A percentile compares a stretch with the other conserved stretches of the same genome.
These are phyloP conservation scores for Acrocera orbiculus DNA, from an alignment of 2,888 invertebrate genomes.

Conservation along the genomic window DNA sequence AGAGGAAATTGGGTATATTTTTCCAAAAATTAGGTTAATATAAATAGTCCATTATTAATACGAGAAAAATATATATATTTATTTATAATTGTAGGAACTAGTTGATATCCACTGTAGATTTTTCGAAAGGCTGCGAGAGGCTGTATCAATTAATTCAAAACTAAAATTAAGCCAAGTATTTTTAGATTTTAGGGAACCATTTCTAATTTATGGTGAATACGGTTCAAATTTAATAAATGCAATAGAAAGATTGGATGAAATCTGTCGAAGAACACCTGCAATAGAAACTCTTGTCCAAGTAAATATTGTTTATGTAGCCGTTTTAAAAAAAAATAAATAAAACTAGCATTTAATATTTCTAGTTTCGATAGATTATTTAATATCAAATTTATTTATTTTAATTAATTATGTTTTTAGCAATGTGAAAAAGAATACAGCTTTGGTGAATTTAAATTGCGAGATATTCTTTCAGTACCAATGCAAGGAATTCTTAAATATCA, in stretches of 20 bases:
- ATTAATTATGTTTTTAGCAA: slow-evolving; percentile 39
- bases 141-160: slow-evolving; percentile 41
- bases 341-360: no score
- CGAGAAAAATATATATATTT: no score
- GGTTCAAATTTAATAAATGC: slow-evolving; percentile 85
- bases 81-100: slow-evolving; percentile 43
- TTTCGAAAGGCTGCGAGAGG: slow-evolving; percentile 59
- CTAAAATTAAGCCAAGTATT: slow-evolving; percentile 63
- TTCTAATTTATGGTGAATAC: slow-evolving; percentile 88
- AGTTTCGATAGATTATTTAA: no score
- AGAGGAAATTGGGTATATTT: slow-evolving; percentile 63
- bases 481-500: slow-evolving; percentile 97
- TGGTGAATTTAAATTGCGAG: slow-evolving; percentile 83
- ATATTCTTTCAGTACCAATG: slow-evolving; percentile 95
- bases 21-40: slow-evolving; percentile 76
- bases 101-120: slow-evolving; percentile 74
- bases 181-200: slow-evolving; percentile 73
- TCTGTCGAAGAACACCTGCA: slow-evolving; percentile 27
- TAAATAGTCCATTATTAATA: no score
- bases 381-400: not conserved
- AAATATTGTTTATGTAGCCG: slow-evolving; percentile 4
- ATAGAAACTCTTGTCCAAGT: slow-evolving; percentile 29
- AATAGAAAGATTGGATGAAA: slow-evolving; percentile 55
- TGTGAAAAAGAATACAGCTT: slow-evolving; percentile 89
- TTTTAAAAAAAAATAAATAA: no score